phyloP scores from a whole-genome alignment of 2,797 vertebrate genomes.

The Adrianichthys oophorus region DNA sequence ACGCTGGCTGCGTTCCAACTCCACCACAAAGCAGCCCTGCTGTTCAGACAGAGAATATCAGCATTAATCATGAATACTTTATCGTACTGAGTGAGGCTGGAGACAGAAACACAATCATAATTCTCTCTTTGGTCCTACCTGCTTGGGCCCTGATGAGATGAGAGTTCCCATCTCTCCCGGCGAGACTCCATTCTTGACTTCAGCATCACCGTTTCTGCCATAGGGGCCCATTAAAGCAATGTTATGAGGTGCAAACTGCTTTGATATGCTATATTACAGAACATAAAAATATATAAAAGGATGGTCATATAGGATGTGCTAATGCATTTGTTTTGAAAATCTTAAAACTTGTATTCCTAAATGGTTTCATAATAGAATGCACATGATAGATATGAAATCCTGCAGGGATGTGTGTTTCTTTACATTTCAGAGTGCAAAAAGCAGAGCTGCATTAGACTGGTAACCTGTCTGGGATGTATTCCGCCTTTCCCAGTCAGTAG shows the following conservation, averaged over 20 bases:
- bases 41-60: constrained; percentile 5
- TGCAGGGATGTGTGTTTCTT: neutral
- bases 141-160: constrained; percentile 72
- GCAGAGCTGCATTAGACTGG: no score
- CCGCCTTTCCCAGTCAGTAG: no score
- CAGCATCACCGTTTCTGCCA: constrained; percentile 75
- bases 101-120: neutral
- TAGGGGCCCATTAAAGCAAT: constrained; percentile 13
- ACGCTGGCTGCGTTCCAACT: constrained; percentile 90
- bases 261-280: neutral
- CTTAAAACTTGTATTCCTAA: no score
- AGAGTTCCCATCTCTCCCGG: constrained; percentile 71
- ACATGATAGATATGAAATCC: no score
- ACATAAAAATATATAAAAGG: no score
- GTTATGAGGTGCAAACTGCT: neutral
- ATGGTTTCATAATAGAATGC: no score
- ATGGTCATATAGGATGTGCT: no score
- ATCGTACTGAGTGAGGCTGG: neutral
- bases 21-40: constrained; percentile 89
- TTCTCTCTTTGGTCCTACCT: constrained; percentile 57
- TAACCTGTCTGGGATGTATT: no score
- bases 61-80: neutral
- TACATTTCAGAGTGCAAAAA: neutral
- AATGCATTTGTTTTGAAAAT: no score
- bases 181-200: constrained; percentile 75